A percentile compares a stretch with the other conserved stretches of the same genome.
Evolutionary conservation across 2,113 vertebrate species (phyloP).

Genomic region (Bufo gargarizans): DNA sequence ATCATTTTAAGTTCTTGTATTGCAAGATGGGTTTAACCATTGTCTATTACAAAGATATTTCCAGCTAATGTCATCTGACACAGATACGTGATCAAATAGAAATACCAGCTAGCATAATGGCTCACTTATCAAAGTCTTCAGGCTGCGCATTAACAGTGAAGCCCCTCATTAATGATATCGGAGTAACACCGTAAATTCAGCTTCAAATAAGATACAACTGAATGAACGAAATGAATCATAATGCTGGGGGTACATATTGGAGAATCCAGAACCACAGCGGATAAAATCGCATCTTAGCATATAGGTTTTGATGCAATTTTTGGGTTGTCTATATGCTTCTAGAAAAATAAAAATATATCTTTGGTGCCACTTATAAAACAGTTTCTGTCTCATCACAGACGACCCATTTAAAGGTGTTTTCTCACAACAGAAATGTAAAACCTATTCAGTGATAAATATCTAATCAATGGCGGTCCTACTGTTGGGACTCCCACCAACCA

Average conservation of each 20-base stretch:
- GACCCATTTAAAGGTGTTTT: no score
- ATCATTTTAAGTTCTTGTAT: conserved; percentile 45
- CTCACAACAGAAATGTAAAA: no score
- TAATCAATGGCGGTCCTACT: no score
- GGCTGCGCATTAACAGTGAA: background rate
- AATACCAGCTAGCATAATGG: background rate
- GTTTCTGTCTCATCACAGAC: no score
- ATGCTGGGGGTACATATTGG: background rate
- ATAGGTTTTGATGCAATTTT: background rate
- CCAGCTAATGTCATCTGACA: conserved; percentile 15
- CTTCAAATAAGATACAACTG: background rate
- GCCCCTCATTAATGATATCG: background rate
- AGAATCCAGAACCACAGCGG: no score
- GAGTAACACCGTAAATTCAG: background rate
- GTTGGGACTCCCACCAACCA: no score
- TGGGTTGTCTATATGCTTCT: no score
- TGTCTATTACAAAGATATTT: background rate
- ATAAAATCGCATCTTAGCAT: background rate
- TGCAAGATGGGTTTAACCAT: conserved; percentile 22
- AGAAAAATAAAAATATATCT: no score
- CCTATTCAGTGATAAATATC: no score
- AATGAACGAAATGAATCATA: background rate
- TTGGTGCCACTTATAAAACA: no score
- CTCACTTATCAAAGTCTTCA: background rate
- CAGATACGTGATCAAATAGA: background rate